These are phyloP conservation scores for Alviniconcha strummeri DNA, from an alignment of 2,888 invertebrate genomes.

Conservation along the genomic window DNA sequence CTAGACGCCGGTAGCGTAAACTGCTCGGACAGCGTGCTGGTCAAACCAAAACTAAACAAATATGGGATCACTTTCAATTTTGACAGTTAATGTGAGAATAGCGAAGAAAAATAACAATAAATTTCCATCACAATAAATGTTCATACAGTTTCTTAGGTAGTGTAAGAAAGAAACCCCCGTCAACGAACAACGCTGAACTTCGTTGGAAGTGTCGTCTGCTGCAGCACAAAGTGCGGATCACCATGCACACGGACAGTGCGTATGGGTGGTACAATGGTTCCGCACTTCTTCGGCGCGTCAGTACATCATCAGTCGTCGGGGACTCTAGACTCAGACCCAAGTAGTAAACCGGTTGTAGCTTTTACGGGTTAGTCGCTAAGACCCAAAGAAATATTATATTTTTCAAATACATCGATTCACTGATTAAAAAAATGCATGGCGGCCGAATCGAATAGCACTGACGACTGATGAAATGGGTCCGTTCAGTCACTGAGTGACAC, in stretches of 20 bases:
- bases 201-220: conserved; percentile 13
- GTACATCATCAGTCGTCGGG: background rate
- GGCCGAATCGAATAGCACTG: background rate
- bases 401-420: no score
- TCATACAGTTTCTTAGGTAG: background rate
- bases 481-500: no score
- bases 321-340: background rate
- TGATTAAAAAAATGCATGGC: background rate
- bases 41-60: no score
- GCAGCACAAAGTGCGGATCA: conserved; percentile 8
- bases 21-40: background rate
- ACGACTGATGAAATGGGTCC: background rate
- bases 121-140: background rate
- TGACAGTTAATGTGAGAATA: background rate
- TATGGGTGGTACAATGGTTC: conserved; percentile 5
- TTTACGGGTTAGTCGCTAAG: no score
- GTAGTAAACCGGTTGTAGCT: no score
- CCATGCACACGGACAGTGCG: conserved; percentile 17
- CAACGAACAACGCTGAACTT: no score
- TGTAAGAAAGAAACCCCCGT: background rate
- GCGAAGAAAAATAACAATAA: background rate
- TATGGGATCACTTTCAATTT: background rate
- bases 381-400: no score
- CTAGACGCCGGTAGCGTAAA: conserved; percentile 11
- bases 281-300: background rate